Base-by-base conservation (phyloP, 2,888 invertebrate species). In the Hirtodrosophila alboralis region DNA sequence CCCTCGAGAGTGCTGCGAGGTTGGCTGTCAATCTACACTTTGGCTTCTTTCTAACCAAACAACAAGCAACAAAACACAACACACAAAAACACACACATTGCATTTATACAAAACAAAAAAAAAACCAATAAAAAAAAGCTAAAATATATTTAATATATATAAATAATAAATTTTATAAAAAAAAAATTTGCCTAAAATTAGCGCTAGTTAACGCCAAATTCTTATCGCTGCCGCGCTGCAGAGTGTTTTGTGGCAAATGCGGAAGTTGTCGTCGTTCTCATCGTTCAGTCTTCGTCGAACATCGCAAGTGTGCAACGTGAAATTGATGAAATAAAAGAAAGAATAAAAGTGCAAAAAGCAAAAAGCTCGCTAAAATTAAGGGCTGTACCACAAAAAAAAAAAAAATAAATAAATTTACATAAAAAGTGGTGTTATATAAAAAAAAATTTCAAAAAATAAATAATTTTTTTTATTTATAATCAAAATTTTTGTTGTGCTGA, bases 21-120 rank as follows among this genome's bases (percentile, higher is more conserved):
- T n/a, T n/a, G n/a, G 75, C 86, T 86, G 87, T 89, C 90, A 90
- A 90, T 90, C 90, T 88, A 90, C 89, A 89, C 89, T 89, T 90
- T 90, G 90, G 90, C 90, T 89, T 90, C 90, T 88, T 89, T 87
- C 90, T 88, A 90, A 88, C 86, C 89, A 88, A 84, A 85, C 83
- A 54, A 28, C 56, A 56, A 59, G 48, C 48, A 47, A 48, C 69
- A 58, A 70, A 34, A n/a, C n/a, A n/a, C 74, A 75, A 78, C 69
- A 76, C 67, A 81, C 74, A 73, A 60, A 45, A n/a, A 57, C 26
- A 37, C 45, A 23, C 28, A 48, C 52, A 13, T 23, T 37, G 36
- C 53, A 56, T 57, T 64, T 52, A 52, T 47, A 41, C n/a, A 9
- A 53, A n/a, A 8, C 36, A 28, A 5, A 44, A 52, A 12, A 51